phyloP scores from a whole-genome alignment of 2,113 vertebrate species.

The Emydura subglobosa region DNA sequence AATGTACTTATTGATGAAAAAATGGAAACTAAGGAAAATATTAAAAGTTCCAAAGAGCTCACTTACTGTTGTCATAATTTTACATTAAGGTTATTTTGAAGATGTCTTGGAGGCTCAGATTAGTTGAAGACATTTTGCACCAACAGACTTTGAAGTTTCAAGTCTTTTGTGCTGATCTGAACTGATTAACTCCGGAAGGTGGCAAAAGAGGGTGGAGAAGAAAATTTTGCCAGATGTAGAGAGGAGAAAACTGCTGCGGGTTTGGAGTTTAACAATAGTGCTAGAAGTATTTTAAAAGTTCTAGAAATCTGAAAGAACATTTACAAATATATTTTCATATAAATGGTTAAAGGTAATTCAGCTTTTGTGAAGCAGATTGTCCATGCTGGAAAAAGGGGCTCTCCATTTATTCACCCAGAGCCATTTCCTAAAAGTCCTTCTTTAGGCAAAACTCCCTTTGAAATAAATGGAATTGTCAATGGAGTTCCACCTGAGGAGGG shows the following conservation, averaged over 20 bases:
- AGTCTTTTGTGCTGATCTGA: background rate
- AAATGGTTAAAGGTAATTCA: background rate
- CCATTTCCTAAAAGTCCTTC: no score
- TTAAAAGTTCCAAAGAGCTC: background rate
- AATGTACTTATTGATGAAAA: conserved; percentile 5
- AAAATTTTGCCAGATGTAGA: background rate
- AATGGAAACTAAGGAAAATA: background rate
- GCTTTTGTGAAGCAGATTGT: background rate
- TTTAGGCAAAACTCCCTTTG: no score
- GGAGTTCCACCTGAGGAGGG: no score
- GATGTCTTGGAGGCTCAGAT: background rate
- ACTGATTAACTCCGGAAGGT: background rate
- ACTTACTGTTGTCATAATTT: background rate
- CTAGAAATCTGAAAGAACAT: background rate
- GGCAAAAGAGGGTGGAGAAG: background rate
- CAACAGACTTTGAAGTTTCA: background rate
- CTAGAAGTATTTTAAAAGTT: background rate
- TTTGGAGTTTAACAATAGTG: background rate
- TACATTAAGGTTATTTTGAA: background rate
- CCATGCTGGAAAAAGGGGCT: background rate
- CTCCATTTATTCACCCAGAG: background rate
- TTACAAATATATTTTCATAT: background rate
- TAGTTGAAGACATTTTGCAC: background rate
- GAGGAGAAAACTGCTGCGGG: background rate
- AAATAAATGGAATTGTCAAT: background rate